Evolutionary conservation across 1,140 invertebrate genomes (phyloP), one percentile per base, ranked within the genome.

Genomic region (Homarus americanus): DNA sequence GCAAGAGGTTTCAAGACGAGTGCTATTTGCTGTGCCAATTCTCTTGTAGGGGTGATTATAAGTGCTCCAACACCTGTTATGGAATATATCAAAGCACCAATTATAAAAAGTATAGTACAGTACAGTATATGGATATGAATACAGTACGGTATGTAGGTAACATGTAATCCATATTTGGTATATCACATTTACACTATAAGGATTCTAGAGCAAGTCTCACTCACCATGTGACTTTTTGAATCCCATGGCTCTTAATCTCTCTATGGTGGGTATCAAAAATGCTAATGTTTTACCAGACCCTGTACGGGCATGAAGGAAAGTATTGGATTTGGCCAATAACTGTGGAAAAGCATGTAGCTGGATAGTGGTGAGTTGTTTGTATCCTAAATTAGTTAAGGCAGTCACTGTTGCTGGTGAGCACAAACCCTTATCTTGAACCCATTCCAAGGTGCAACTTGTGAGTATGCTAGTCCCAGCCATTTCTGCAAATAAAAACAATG

Each of bases 11-110:
- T 80, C 3, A 88, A 40, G 15, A 88, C 76, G n/a, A 38, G 36
- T 63, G 86, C 17, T 44, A 80, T 88, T 58, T 88, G 86, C 10
- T 66, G 49, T 28, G 86, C 86, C 28, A 88, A 40, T 72, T 88
- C 86, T 80, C 86, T 88, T 88, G 86, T 88, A 15, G 86, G 86
- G 4, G 86, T 72, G 69, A 88, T 82, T 72, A 88, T 44, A 7
- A 88, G 28, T 38, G 86, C 86, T 88, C 86, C 86, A 88, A 88
- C 86, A 69, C 86, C 86, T 88, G 78, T n/a, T 36, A 63, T 32
- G 53, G 63, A 69, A 36, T 38, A 66, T 40, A n/a, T 40, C 15
- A 20, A 76, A 20, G 20, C 24, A n/a, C n/a, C n/a, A 58, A 20
- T 58, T 58, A 58, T 20, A 24, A 58, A 58, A 58, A 58, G 12